These are phyloP conservation scores for Lophius americanus DNA, from an alignment of 2,797 vertebrate genomes.

Conservation along the genomic window DNA sequence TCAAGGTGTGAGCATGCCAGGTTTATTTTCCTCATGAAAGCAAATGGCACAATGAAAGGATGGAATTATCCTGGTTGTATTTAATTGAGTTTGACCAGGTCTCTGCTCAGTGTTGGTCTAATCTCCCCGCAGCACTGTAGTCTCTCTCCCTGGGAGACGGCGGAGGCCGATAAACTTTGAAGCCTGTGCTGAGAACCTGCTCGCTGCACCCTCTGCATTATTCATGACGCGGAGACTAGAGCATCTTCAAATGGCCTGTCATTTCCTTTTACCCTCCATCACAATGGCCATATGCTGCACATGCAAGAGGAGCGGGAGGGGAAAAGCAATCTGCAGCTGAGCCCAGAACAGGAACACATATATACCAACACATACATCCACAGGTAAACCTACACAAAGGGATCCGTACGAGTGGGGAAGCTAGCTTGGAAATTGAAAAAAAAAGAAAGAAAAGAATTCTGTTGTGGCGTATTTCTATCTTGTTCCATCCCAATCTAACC, in stretches of 20 bases:
- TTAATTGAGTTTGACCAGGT: constrained; percentile 81
- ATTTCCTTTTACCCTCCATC: constrained; percentile 88
- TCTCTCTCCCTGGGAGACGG: constrained; percentile 72
- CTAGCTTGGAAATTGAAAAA: constrained; percentile 27
- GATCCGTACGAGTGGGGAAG: constrained; percentile 33
- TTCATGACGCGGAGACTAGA: constrained; percentile 83
- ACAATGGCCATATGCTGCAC: constrained; percentile 83
- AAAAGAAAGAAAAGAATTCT: constrained; percentile 22
- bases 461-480: constrained; percentile 59
- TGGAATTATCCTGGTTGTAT: constrained; percentile 71
- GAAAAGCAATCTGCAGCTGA: constrained; percentile 53
- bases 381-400: constrained; percentile 53
- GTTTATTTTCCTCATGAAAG: constrained; percentile 69
- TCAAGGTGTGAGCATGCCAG: constrained; percentile 43
- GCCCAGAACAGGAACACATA: constrained; percentile 54
- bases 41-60: constrained; percentile 63
- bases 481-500: constrained; percentile 46
- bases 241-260: constrained; percentile 87
- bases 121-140: constrained; percentile 75
- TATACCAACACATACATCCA: constrained; percentile 50
- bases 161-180: constrained; percentile 84
- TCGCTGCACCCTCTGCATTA: constrained; percentile 84
- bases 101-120: constrained; percentile 63
- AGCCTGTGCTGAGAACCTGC: constrained; percentile 82
- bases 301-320: constrained; percentile 38